Conservation (phyloP, 2,888 invertebrate species). For the Gastrophysa polygoni region DNA sequence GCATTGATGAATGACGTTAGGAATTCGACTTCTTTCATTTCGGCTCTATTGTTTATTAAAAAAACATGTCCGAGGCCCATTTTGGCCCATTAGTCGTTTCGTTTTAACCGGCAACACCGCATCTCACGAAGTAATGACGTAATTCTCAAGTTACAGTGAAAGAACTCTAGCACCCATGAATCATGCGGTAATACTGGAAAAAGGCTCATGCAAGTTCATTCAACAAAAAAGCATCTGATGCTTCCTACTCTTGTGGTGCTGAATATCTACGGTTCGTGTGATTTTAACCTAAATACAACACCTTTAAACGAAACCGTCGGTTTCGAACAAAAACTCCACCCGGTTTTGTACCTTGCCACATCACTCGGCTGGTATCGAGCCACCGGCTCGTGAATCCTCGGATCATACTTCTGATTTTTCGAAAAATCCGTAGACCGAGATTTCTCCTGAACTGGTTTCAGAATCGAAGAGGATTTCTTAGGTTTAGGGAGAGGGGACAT, state of each 20-base stretch:
- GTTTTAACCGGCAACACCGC: too few species aligned
- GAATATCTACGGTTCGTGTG: conserved; percentile 17
- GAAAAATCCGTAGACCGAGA: conserved; percentile 56
- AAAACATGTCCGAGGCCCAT: too few species aligned
- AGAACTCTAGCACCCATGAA: too few species aligned
- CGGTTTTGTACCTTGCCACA: conserved; percentile 56
- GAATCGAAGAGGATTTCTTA: conserved; percentile 51
- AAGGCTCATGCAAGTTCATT: conserved; percentile 19
- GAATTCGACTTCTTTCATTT: too few species aligned
- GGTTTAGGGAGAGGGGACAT: conserved; percentile 61
- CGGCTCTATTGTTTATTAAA: too few species aligned
- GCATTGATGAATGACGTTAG: too few species aligned
- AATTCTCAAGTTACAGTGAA: too few species aligned
- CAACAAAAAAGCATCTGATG: conserved; percentile 28
- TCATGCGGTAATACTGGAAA: background rate
- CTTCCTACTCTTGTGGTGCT: conserved; percentile 29
- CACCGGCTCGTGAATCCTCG: conserved; percentile 74
- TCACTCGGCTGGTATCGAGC: conserved; percentile 74
- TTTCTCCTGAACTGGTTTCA: conserved; percentile 50
- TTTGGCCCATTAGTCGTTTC: too few species aligned
- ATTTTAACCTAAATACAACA: conserved; percentile 57
- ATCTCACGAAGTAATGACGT: too few species aligned
- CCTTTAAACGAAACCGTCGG: conserved; percentile 79
- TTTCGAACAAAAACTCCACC: conserved; percentile 63
- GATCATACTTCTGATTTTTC: conserved; percentile 74